Conservation (phyloP, 2,888 invertebrate species). For the Brenthis ino region DNA sequence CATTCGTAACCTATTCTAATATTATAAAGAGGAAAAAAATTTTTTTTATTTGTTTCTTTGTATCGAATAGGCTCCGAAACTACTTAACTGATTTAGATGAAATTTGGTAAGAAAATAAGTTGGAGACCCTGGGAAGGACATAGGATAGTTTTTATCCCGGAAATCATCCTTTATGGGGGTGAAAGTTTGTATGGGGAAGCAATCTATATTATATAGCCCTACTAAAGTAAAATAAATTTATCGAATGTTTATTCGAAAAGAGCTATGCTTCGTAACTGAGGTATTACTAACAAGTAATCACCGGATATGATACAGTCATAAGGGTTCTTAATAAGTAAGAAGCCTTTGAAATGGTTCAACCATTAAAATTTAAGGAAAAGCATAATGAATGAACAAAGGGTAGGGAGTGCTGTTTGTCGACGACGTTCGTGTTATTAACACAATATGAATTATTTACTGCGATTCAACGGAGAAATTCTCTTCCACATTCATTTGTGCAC, state of each 20-base stretch:
- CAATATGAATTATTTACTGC: slow-evolving; percentile 68
- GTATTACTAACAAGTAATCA: slow-evolving; percentile 1
- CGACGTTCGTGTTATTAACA: slow-evolving; percentile 55
- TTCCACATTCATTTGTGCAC: slow-evolving; percentile 24
- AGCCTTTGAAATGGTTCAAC: slow-evolving; percentile 28
- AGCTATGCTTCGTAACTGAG: slow-evolving; percentile 13
- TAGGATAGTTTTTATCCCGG: no score
- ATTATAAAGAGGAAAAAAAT: no score
- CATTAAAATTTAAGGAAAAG: slow-evolving; percentile 13
- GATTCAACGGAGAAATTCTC: slow-evolving; percentile 50
- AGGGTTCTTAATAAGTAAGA: slow-evolving; percentile 35
- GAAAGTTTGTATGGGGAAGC: no score
- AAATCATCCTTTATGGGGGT: no score
- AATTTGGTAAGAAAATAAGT: no score
- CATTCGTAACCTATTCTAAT: not conserved
- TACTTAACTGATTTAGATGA: no score
- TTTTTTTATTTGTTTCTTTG: no score
- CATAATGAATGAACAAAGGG: slow-evolving; percentile 31
- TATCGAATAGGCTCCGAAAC: no score
- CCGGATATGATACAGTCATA: slow-evolving; percentile 31
- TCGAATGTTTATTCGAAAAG: slow-evolving; percentile 9
- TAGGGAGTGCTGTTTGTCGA: slow-evolving; percentile 38
- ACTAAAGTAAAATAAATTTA: not conserved
- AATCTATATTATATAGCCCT: not conserved
- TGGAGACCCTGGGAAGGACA: no score